Base-by-base conservation (phyloP, 2,888 invertebrate genomes). In the Plusia festucae region DNA sequence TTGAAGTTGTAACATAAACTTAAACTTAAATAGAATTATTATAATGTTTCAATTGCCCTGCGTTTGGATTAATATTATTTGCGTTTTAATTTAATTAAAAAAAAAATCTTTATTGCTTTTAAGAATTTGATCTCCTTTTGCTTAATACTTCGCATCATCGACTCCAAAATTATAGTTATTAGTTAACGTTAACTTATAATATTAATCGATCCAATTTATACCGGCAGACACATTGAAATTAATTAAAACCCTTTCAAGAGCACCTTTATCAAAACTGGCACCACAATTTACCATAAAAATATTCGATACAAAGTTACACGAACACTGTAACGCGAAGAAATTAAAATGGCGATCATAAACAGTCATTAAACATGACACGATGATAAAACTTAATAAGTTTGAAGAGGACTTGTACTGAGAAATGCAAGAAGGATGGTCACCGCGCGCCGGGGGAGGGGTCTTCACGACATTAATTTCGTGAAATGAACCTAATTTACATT, bases 401-500 rank as follows among this genome's bases (percentile, higher is more conserved):
- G 65, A 76, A 78, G 76, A 68, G 77, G 81, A 84, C 77, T 71
- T 76, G 81, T 88, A 70, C 85, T 81, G 64, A 70, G 78, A 79
- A 82, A 56, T 75, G 76, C 60, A 64, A 59, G 68, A 58, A 65
- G 64, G 66, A 82, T 91, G 92, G 94, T 81, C 88, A 89, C 91
- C 73, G 73, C 84, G 88, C 86, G 77, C 84, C 70, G 81, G 91
- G 95, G 96, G 96, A 95, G 95, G 96, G 93, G 91, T 88, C 94
- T 93, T 92, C 90, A 93, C 95, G 96, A 97, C 97, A 97, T 97
- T 97, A 97, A 97, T 97, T 97, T 97, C 96, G 97, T 96, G 97
- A 97, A 97, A 97, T 97, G 97, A 97, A 97, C 97, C 97, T 97
- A 97, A 97, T 97, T 97, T 97, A 96, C 97, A 97, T 97, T 97